phyloP scores from a whole-genome alignment of 2,888 invertebrate genomes.

The Megastigmus dorsalis region DNA sequence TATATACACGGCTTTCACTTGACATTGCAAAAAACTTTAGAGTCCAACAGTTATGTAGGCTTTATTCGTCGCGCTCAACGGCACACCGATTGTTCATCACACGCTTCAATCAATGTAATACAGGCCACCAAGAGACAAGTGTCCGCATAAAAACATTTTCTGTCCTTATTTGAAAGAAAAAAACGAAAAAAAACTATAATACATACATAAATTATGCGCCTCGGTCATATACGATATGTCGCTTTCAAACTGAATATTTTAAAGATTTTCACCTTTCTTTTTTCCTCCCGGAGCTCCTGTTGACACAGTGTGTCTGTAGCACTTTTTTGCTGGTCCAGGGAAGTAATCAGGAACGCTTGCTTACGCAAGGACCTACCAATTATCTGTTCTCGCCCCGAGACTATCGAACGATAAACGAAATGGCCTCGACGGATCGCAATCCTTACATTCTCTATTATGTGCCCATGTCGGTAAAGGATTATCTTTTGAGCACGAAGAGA shows the following conservation, averaged over 20 bases:
- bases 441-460: conserved; percentile 6
- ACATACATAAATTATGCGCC: neutral
- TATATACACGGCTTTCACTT: conserved; percentile 45
- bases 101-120: conserved; percentile 14
- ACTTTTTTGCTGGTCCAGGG: neutral
- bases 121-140: neutral
- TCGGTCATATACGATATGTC: too few species aligned
- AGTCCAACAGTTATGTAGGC: conserved; percentile 49
- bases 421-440: neutral
- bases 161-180: too few species aligned
- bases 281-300: conserved; percentile 4
- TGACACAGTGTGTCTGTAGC: conserved; percentile 14
- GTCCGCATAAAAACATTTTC: neutral
- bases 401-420: conserved; percentile 9
- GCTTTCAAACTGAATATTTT: neutral
- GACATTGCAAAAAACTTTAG: conserved; percentile 43
- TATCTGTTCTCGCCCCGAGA: conserved; percentile 14
- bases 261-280: neutral
- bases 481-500: neutral
- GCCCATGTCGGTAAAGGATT: neutral
- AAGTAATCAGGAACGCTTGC: neutral
- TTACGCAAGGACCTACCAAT: neutral
- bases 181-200: too few species aligned
- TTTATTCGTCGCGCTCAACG: conserved; percentile 33
- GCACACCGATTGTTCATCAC: neutral